Evolutionary conservation across 2,888 invertebrate genomes (phyloP).

Genomic region (Lepidonotus clava): DNA sequence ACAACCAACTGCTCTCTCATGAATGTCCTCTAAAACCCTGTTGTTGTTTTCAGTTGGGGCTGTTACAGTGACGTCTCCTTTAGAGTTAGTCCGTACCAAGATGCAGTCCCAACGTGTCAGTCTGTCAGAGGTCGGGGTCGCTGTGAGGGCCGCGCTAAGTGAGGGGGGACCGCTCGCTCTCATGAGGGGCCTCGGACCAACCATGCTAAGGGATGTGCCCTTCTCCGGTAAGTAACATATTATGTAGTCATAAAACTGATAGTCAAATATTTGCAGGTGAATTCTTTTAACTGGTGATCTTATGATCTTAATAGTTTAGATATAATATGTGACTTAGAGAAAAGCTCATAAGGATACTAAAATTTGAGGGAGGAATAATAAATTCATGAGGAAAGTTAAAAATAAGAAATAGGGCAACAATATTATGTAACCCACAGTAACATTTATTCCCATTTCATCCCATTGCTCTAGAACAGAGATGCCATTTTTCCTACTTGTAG

Average conservation of each 20-base stretch:
- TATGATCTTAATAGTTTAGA: background rate
- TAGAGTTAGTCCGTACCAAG: slow-evolving; percentile 97
- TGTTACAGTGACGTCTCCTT: slow-evolving; percentile 89
- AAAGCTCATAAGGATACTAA: too few species aligned
- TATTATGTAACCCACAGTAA: too few species aligned
- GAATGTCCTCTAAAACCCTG: too few species aligned
- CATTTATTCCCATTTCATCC: too few species aligned
- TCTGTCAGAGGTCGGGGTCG: slow-evolving; percentile 71
- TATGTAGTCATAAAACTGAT: too few species aligned
- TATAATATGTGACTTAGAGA: background rate
- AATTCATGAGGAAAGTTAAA: too few species aligned
- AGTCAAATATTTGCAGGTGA: background rate
- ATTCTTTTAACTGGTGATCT: slow-evolving; percentile 10
- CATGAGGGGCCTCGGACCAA: slow-evolving; percentile 93
- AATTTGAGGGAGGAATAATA: too few species aligned
- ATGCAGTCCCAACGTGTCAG: slow-evolving; percentile 97
- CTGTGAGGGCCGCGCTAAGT: slow-evolving; percentile 68
- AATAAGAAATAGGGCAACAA: too few species aligned
- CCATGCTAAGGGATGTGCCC: slow-evolving; percentile 95
- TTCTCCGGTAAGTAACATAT: slow-evolving; percentile 91
- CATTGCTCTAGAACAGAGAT: too few species aligned
- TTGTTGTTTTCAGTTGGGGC: slow-evolving; percentile 59
- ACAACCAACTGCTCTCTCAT: too few species aligned
- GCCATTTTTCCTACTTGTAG: too few species aligned
- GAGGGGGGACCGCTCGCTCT: slow-evolving; percentile 88